phyloP scores from a whole-genome alignment of 2,113 vertebrate genomes.

The Camelus bactrianus region DNA sequence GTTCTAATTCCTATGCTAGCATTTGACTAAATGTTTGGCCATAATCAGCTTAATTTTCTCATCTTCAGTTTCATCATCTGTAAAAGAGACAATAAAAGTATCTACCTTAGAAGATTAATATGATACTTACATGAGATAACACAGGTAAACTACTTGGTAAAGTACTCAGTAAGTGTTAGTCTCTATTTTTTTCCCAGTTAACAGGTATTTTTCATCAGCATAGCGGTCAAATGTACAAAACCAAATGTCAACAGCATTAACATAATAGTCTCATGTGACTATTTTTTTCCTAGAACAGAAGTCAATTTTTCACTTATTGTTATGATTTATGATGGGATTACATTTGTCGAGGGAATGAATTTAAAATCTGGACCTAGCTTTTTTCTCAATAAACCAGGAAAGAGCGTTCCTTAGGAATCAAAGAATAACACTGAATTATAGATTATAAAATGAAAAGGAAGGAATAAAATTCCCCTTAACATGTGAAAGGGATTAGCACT shows the following conservation, averaged over 20 bases:
- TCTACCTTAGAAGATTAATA: not conserved
- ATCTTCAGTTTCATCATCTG: not conserved
- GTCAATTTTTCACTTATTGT: conserved; percentile 31
- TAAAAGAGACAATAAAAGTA: not conserved
- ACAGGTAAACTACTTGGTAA: not conserved
- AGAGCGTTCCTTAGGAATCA: conserved; percentile 39
- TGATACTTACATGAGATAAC: not conserved
- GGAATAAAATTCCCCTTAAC: conserved; percentile 27
- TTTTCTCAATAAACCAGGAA: conserved; percentile 8
- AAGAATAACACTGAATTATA: not conserved
- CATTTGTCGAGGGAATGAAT: conserved; percentile 1
- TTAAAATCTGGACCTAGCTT: conserved; percentile 21
- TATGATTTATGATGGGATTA: not conserved
- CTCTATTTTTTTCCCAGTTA: not conserved
- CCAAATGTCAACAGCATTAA: not conserved
- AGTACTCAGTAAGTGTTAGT: not conserved
- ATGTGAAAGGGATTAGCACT: conserved; percentile 8
- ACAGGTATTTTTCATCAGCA: conserved; percentile 23
- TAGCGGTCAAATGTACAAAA: conserved; percentile 1
- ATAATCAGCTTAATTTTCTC: not conserved
- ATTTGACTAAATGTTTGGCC: not conserved
- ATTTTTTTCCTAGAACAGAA: not conserved
- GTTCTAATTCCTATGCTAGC: not conserved
- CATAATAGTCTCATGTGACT: not conserved
- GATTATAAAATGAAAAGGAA: conserved; percentile 26